Percentiles rank a stretch among this genome's conserved stretches.
These are phyloP conservation scores for Hipposideros armiger DNA, from an alignment of 2,113 vertebrate species.

Conservation along the genomic window DNA sequence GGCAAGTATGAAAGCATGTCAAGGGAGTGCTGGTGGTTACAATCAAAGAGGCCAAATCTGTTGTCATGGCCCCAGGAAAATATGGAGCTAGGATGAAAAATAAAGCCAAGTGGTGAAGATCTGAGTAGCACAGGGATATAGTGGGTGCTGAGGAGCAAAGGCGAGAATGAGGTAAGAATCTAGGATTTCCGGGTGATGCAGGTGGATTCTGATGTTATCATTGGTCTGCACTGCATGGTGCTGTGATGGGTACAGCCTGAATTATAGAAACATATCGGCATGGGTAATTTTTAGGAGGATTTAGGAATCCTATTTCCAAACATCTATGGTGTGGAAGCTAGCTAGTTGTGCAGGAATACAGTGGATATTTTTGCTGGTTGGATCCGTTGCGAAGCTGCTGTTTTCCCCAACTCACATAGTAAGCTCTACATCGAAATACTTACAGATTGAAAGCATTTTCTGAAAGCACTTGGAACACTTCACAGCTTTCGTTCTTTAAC, in stretches of 20 bases:
- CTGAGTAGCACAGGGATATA: not conserved
- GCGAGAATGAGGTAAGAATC: not conserved
- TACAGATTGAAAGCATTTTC: conserved; percentile 64
- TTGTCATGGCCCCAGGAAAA: not conserved
- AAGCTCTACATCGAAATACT: conserved; percentile 57
- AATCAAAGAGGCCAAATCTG: not conserved
- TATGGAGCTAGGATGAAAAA: not conserved
- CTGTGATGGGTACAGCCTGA: not conserved
- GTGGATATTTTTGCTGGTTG: conserved; percentile 57
- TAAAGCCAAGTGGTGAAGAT: not conserved
- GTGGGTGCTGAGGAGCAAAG: not conserved
- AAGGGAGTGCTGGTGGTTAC: not conserved
- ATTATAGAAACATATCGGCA: not conserved
- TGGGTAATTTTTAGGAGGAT: not conserved
- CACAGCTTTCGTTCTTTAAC: conserved; percentile 67
- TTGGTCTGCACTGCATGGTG: not conserved
- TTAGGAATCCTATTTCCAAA: conserved; percentile 28
- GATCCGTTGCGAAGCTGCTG: conserved; percentile 64
- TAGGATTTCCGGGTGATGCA: not conserved
- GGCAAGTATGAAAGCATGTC: not conserved
- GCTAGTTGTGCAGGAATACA: not conserved
- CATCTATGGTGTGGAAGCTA: not conserved
- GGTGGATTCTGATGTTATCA: not conserved
- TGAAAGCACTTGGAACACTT: conserved; percentile 69
- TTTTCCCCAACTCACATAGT: conserved; percentile 61